Percentiles rank a stretch among this genome's conserved stretches.
phyloP scores from a whole-genome alignment of 2,888 invertebrate genomes.

The Petrolisthes manimaculis region DNA sequence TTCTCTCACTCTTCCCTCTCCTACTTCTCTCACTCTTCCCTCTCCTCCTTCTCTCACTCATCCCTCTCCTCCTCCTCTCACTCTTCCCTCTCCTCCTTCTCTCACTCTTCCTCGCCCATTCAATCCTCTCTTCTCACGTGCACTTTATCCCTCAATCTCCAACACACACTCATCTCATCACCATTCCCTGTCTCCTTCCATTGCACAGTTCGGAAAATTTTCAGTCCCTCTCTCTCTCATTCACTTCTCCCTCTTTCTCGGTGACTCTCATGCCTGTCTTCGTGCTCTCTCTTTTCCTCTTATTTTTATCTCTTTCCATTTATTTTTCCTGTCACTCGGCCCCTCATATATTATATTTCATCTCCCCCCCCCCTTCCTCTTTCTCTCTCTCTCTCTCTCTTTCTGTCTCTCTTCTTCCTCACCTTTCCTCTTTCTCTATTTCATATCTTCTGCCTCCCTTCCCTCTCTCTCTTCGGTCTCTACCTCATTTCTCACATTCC shows the following conservation, averaged over 20 bases:
- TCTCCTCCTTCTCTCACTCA: not conserved
- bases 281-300: not conserved
- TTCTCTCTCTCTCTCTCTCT: not conserved
- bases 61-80: not conserved
- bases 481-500: too few relatives aligned
- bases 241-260: not conserved
- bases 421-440: not conserved
- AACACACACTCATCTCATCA: not conserved
- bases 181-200: not conserved
- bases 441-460: not conserved
- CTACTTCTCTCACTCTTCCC: not conserved
- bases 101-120: not conserved
- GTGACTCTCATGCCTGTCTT: too few relatives aligned
- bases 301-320: not conserved
- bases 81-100: not conserved
- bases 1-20: too few relatives aligned
- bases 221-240: slow-evolving; percentile 16
- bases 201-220: too few relatives aligned
- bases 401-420: not conserved
- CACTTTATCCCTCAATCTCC: not conserved
- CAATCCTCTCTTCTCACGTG: not conserved
- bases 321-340: too few relatives aligned
- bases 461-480: slow-evolving; percentile 4
- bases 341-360: not conserved
- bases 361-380: not conserved